Evolutionary conservation across 2,113 vertebrate species (phyloP).

Genomic region (Syngnathus scovelli): DNA sequence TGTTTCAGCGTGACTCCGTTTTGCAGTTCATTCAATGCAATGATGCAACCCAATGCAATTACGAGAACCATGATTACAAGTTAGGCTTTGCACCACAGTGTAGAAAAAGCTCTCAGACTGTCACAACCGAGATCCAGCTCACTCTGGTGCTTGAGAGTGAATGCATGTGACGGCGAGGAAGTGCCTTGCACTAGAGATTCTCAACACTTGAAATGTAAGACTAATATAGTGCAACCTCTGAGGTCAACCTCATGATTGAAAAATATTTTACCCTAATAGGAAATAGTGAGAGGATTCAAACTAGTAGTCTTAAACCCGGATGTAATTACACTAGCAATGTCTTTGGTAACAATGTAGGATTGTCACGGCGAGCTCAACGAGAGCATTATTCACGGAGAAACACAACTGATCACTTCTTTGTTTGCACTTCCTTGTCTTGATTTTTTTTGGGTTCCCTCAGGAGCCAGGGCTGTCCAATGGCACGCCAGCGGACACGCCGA

Average conservation of each 20-base stretch:
- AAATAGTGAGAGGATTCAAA: too few relatives aligned
- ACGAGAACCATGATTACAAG: slow-evolving; percentile 34
- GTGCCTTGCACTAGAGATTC: too few relatives aligned
- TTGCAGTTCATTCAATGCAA: slow-evolving; percentile 25
- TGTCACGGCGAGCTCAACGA: slow-evolving; percentile 30
- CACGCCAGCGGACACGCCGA: slow-evolving; percentile 84
- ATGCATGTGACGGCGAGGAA: background rate
- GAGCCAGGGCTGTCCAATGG: slow-evolving; percentile 88
- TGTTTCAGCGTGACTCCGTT: background rate
- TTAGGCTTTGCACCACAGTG: slow-evolving; percentile 29
- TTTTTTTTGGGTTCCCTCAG: slow-evolving; percentile 55
- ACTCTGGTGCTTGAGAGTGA: background rate
- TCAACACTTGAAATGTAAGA: too few relatives aligned
- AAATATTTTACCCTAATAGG: too few relatives aligned
- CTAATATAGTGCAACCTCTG: too few relatives aligned
- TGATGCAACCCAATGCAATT: slow-evolving; percentile 37
- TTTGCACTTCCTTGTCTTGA: slow-evolving; percentile 5
- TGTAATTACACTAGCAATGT: too few relatives aligned
- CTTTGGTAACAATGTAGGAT: too few relatives aligned
- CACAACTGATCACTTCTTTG: slow-evolving; percentile 37
- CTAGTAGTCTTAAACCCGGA: too few relatives aligned
- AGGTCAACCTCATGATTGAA: too few relatives aligned
- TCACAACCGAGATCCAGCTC: background rate
- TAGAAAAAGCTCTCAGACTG: background rate
- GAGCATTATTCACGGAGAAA: slow-evolving; percentile 33